A percentile compares a stretch with the other conserved stretches of the same genome.
Conservation (phyloP, 2,888 invertebrate species). For the Epinotia demarniana region DNA sequence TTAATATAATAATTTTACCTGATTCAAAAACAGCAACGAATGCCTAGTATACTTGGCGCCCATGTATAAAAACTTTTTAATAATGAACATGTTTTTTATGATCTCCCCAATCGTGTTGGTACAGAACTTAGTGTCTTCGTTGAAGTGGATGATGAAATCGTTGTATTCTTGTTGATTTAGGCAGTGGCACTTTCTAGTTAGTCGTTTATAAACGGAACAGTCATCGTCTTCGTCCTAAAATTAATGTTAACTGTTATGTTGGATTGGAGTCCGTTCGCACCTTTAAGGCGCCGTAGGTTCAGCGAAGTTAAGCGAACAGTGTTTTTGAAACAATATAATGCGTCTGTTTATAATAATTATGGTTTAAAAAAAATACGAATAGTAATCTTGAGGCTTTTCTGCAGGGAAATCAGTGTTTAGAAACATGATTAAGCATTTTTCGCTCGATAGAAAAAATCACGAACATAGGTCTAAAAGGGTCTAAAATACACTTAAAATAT, state of each 20-base stretch:
- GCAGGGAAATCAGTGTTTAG: too few species aligned
- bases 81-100: constrained; percentile 73
- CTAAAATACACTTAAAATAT: too few species aligned
- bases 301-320: too few species aligned
- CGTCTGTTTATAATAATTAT: too few species aligned
- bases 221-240: constrained; percentile 67
- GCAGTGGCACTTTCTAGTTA: constrained; percentile 74
- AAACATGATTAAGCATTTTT: too few species aligned
- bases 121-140: constrained; percentile 68
- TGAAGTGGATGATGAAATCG: constrained; percentile 76
- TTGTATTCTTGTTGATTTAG: constrained; percentile 69
- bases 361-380: too few species aligned
- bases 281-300: too few species aligned
- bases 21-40: constrained; percentile 72
- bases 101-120: constrained; percentile 71
- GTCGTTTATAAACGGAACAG: constrained; percentile 72
- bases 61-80: constrained; percentile 77
- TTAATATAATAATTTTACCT: constrained; percentile 55
- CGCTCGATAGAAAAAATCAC: too few species aligned
- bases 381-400: too few species aligned
- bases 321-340: too few species aligned
- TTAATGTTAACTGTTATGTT: neutral
- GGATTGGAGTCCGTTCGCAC: neutral
- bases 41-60: constrained; percentile 68
- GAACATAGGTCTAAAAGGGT: too few species aligned